Conservation (phyloP, 1,140 invertebrate genomes). For the Metaphire vulgaris region DNA sequence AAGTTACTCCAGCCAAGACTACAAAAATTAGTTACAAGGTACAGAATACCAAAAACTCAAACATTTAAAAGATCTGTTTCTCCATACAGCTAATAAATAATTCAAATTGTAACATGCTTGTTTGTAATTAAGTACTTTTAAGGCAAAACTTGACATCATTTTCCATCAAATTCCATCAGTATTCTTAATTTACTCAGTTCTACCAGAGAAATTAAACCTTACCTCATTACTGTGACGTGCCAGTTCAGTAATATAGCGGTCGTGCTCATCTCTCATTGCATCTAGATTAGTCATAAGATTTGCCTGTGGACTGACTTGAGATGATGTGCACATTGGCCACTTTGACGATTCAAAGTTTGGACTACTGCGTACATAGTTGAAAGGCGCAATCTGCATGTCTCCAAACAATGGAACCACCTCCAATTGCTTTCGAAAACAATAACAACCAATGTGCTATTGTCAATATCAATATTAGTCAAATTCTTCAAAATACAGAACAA, state of each 20-base stretch:
- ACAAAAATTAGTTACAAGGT: no score
- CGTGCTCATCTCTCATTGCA: slow-evolving; percentile 90
- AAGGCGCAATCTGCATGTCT: slow-evolving; percentile 99
- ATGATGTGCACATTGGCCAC: slow-evolving; percentile 75
- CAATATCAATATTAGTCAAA: not conserved
- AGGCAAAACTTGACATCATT: no score
- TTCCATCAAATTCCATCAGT: no score
- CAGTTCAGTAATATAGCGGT: slow-evolving; percentile 93
- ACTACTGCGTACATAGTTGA: slow-evolving; percentile 93
- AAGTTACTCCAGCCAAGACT: no score
- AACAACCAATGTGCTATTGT: not conserved
- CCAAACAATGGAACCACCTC: slow-evolving; percentile 98
- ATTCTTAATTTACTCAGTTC: no score
- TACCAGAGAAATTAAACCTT: no score
- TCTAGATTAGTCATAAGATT: slow-evolving; percentile 93
- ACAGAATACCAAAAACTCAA: no score
- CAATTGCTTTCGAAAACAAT: slow-evolving; percentile 56
- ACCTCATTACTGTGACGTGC: slow-evolving; percentile 90
- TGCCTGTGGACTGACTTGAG: slow-evolving; percentile 75
- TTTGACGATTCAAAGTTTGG: slow-evolving; percentile 85
- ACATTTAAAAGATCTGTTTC: no score
- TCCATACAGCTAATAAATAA: no score
- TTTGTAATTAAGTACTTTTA: no score
- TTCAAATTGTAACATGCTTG: no score
- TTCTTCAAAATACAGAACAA: not conserved